Percentiles rank a stretch among this genome's conserved stretches.
These are phyloP conservation scores for Anoplolepis gracilipes DNA, from an alignment of 1,140 invertebrate species.

Conservation along the genomic window DNA sequence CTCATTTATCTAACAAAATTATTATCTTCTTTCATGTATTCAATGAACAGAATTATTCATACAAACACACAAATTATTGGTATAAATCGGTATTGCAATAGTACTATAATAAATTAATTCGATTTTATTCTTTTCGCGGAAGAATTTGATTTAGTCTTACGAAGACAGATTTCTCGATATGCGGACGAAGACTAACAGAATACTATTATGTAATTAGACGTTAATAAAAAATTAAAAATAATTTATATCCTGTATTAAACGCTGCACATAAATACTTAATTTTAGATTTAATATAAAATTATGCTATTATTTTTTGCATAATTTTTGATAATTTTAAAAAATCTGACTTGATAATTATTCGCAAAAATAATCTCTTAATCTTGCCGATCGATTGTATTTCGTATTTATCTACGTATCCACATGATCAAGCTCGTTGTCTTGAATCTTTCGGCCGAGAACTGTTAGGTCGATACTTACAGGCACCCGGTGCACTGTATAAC, in stretches of 20 bases:
- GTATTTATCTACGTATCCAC: constrained; percentile 34
- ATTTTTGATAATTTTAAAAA: neutral
- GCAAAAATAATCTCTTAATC: neutral
- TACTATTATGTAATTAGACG: neutral
- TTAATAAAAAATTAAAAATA: neutral
- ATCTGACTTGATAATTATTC: neutral
- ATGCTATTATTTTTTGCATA: neutral
- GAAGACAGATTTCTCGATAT: no score
- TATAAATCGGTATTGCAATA: neutral
- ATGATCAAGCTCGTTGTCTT: constrained; percentile 41
- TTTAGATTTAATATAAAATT: neutral
- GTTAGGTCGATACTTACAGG: constrained; percentile 51
- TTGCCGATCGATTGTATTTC: neutral
- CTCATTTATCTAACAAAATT: constrained; percentile 26
- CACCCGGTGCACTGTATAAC: constrained; percentile 49
- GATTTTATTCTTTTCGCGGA: neutral
- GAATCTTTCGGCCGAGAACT: constrained; percentile 31
- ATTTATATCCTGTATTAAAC: neutral
- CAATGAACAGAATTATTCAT: neutral
- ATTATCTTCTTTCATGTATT: neutral
- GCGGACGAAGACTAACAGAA: no score
- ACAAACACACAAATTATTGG: neutral
- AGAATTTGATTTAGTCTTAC: no score
- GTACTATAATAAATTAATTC: no score
- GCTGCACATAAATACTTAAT: neutral